Evolutionary conservation across 2,888 invertebrate species (phyloP).

Genomic region (Luperina testacea): DNA sequence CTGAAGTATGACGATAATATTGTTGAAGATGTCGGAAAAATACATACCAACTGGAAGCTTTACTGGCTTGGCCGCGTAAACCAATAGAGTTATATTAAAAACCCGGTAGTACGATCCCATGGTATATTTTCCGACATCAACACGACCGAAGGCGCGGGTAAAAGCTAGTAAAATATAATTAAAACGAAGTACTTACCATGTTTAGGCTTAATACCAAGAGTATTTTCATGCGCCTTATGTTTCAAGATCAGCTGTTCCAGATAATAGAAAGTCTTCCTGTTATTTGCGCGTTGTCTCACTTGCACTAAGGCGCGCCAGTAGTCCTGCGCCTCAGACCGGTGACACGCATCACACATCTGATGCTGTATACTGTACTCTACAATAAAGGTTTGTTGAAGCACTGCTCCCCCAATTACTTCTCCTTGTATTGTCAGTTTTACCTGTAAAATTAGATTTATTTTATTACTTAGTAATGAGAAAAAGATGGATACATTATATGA

Average conservation of each 20-base stretch:
- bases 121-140: too few relatives aligned
- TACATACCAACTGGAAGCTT: too few relatives aligned
- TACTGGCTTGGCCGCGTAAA: too few relatives aligned
- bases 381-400: slow-evolving; percentile 98
- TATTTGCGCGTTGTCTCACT: slow-evolving; percentile 96
- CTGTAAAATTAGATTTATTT: slow-evolving; percentile 76
- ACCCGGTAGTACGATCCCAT: too few relatives aligned
- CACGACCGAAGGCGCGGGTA: too few relatives aligned
- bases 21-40: too few relatives aligned
- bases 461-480: not conserved
- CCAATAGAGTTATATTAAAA: too few relatives aligned
- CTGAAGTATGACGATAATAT: too few relatives aligned
- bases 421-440: slow-evolving; percentile 98
- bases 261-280: slow-evolving; percentile 99
- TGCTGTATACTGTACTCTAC: slow-evolving; percentile 97
- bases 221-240: slow-evolving; percentile 97
- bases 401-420: slow-evolving; percentile 97
- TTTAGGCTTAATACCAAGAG: slow-evolving; percentile 96
- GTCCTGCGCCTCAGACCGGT: slow-evolving; percentile 98
- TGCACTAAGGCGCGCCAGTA: slow-evolving; percentile 98
- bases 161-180: not conserved
- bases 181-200: slow-evolving; percentile 89
- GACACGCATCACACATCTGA: slow-evolving; percentile 99
- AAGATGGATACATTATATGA: not conserved
- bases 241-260: slow-evolving; percentile 99